Conservation (phyloP, 2,888 invertebrate genomes). For the Sturmia bella region DNA sequence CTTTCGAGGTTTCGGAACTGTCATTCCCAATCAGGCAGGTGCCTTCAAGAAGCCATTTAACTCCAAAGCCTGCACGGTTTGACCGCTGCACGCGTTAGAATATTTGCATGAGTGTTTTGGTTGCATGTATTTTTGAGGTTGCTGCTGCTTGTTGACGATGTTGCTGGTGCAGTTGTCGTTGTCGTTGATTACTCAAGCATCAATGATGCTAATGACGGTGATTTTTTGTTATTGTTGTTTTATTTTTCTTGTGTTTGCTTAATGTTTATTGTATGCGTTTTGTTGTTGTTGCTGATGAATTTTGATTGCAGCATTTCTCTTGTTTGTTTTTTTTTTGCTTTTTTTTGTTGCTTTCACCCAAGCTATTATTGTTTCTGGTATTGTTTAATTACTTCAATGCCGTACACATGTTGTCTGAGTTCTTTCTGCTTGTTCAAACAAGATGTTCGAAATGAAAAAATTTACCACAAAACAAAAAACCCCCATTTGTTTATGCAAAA, state of each 20-base stretch:
- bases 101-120: too few species aligned
- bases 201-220: constrained; percentile 50
- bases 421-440: constrained; percentile 1
- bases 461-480: neutral
- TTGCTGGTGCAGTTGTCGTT: constrained; percentile 7
- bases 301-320: constrained; percentile 21
- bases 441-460: neutral
- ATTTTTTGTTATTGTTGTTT: constrained; percentile 5
- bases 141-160: neutral
- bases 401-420: constrained; percentile 23
- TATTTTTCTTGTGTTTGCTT: neutral
- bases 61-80: too few species aligned
- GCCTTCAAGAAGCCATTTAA: too few species aligned
- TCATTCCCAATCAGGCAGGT: too few species aligned
- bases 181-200: constrained; percentile 53
- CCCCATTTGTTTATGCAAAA: constrained; percentile 28
- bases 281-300: constrained; percentile 38
- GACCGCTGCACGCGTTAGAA: too few species aligned
- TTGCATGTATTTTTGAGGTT: neutral
- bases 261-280: constrained; percentile 11
- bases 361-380: constrained; percentile 3
- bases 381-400: constrained; percentile 47
- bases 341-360: neutral
- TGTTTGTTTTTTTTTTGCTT: neutral
- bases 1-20: too few species aligned